These are phyloP conservation scores for Diacarnus erythraeanus DNA, from an alignment of 37 sponge, comb jelly and placozoan species.

Conservation along the genomic window DNA sequence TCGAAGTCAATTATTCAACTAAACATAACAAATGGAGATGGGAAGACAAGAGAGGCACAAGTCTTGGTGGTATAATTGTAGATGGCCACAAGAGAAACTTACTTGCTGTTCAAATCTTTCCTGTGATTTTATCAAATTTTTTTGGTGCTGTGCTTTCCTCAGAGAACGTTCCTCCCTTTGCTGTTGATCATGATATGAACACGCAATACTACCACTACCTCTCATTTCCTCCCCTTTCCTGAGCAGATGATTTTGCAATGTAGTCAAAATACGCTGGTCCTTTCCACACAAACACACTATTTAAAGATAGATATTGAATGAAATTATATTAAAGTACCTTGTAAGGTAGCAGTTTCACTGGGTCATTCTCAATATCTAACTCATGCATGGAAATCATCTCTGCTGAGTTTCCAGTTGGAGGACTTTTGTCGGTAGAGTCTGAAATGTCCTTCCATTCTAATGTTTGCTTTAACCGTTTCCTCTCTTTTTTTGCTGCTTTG, in stretches of 20 bases:
- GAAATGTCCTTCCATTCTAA: no score
- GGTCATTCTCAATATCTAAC: neutral
- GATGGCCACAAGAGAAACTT: no score
- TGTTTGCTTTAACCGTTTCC: neutral
- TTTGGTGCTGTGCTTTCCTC: slow-evolving; percentile 1
- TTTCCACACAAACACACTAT: neutral
- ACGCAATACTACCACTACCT: neutral
- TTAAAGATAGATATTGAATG: neutral
- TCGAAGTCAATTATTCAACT: no score
- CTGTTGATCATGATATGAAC: neutral
- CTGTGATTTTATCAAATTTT: neutral
- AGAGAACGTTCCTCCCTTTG: neutral
- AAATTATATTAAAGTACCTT: neutral
- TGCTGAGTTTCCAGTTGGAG: no score
- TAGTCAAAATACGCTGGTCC: neutral
- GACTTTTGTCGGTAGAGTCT: no score
- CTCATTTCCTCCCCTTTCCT: neutral
- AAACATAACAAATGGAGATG: no score
- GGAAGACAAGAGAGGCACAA: no score
- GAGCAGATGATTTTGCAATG: neutral
- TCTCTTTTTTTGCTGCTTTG: neutral
- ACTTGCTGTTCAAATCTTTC: neutral
- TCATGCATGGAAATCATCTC: neutral
- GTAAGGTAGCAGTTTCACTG: neutral
- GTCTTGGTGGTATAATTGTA: no score